These are phyloP conservation scores for Anthrax anthrax DNA, from an alignment of 2,888 invertebrate genomes.

Conservation along the genomic window DNA sequence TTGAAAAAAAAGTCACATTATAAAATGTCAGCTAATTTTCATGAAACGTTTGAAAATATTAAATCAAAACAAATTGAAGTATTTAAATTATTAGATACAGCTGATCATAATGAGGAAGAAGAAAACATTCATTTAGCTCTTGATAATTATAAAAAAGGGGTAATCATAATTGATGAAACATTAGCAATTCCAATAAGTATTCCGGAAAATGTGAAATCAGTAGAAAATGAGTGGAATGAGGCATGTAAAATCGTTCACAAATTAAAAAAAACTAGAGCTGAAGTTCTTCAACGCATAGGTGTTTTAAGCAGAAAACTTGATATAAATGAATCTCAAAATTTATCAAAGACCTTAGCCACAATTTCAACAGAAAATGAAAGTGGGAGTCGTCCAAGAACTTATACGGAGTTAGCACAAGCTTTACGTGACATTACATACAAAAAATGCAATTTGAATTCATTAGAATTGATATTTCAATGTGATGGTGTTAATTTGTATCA, in stretches of 20 bases:
- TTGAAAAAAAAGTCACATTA: too few species aligned
- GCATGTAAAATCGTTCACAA: constrained; percentile 45
- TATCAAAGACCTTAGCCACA: too few species aligned
- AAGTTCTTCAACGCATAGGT: constrained; percentile 35
- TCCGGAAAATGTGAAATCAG: constrained; percentile 35
- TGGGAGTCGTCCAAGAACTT: constrained; percentile 24
- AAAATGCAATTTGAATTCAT: constrained; percentile 22
- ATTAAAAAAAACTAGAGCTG: constrained; percentile 43
- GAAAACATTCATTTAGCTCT: constrained; percentile 38
- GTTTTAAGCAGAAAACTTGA: constrained; percentile 16
- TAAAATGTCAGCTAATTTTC: constrained; percentile 26
- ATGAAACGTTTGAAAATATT: constrained; percentile 33
- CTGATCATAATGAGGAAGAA: constrained; percentile 41
- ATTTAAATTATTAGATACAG: constrained; percentile 37
- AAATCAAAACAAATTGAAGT: constrained; percentile 37
- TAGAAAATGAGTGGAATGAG: constrained; percentile 39
- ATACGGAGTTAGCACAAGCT: constrained; percentile 32
- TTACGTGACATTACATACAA: constrained; percentile 23
- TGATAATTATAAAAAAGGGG: constrained; percentile 43
- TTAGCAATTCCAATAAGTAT: constrained; percentile 39
- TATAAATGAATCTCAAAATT: constrained; percentile 23
- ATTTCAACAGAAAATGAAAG: background rate
- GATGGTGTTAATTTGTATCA: constrained; percentile 51
- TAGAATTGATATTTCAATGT: constrained; percentile 40
- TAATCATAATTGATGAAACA: constrained; percentile 43